Percentiles rank a stretch among this genome's conserved stretches.
These are phyloP conservation scores for Mormyrus lacerda DNA, from an alignment of 2,113 vertebrate species.

Conservation along the genomic window DNA sequence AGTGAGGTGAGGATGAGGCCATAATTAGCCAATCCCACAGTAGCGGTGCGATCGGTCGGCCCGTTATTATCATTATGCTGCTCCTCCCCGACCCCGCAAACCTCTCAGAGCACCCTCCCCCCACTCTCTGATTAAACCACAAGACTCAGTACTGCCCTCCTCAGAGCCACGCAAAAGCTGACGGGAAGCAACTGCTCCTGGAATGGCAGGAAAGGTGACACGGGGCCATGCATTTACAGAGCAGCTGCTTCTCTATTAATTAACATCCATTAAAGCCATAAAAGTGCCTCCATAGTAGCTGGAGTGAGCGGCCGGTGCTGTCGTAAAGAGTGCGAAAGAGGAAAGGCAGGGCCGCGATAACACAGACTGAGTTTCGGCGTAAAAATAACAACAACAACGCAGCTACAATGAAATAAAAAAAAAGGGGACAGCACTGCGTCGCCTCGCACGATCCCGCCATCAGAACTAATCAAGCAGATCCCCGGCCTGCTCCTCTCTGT, in stretches of 20 bases:
- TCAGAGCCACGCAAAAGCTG: constrained; percentile 46
- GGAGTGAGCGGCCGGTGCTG: neutral
- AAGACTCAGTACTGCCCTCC: constrained; percentile 45
- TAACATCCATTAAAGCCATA: neutral
- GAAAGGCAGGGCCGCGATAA: neutral
- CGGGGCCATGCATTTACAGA: neutral
- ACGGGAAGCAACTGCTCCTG: neutral
- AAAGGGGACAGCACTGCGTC: neutral
- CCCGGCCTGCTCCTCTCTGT: constrained; percentile 50
- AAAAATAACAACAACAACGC: neutral
- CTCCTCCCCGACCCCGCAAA: constrained; percentile 26
- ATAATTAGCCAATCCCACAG: constrained; percentile 76
- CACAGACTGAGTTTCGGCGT: neutral
- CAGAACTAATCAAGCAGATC: constrained; percentile 50
- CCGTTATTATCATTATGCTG: constrained; percentile 64
- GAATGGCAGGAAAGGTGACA: neutral
- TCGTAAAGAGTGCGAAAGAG: neutral
- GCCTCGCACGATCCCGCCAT: constrained; percentile 31
- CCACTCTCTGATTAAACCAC: constrained; percentile 53
- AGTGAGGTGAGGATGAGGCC: constrained; percentile 81
- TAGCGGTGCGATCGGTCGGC: constrained; percentile 54
- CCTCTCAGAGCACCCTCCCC: constrained; percentile 41
- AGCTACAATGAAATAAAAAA: neutral
- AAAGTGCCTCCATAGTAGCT: neutral
- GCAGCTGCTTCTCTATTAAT: neutral